These are phyloP conservation scores for Sebastes kiyomatsui DNA, from an alignment of 2,797 vertebrate species.

Conservation along the genomic window DNA sequence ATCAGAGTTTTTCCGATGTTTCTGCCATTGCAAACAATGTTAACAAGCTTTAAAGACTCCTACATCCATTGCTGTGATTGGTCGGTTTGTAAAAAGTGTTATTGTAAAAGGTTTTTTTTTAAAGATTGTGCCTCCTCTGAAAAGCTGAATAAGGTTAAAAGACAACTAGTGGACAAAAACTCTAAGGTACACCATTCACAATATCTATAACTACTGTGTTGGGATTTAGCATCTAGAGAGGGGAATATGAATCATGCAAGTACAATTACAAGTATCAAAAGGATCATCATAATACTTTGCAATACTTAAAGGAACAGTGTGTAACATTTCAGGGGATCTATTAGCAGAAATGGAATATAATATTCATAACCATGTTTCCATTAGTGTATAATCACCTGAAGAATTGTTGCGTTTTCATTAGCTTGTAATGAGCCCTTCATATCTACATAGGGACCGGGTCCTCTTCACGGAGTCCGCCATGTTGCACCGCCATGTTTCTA, in stretches of 20 bases:
- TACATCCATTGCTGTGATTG: not conserved
- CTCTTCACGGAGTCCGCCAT: no score
- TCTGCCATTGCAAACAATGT: not conserved
- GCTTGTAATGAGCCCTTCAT: no score
- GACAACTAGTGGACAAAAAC: not conserved
- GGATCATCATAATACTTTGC: not conserved
- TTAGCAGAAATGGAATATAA: no score
- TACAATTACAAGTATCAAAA: not conserved
- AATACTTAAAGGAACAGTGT: not conserved
- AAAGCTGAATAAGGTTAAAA: not conserved
- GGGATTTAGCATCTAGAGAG: not conserved
- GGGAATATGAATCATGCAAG: not conserved
- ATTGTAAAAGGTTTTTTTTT: not conserved
- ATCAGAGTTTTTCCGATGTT: not conserved
- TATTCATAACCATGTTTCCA: no score
- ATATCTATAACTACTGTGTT: not conserved
- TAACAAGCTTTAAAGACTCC: not conserved
- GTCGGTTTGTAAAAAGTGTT: not conserved
- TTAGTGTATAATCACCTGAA: no score
- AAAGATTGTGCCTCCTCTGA: not conserved
- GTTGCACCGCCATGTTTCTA: no score
- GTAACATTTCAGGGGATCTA: no score
- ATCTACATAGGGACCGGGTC: no score
- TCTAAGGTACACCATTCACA: not conserved
- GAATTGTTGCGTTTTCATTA: no score